Conservation (phyloP, 2,888 invertebrate species). For the Acanthacorydalis orientalis region DNA sequence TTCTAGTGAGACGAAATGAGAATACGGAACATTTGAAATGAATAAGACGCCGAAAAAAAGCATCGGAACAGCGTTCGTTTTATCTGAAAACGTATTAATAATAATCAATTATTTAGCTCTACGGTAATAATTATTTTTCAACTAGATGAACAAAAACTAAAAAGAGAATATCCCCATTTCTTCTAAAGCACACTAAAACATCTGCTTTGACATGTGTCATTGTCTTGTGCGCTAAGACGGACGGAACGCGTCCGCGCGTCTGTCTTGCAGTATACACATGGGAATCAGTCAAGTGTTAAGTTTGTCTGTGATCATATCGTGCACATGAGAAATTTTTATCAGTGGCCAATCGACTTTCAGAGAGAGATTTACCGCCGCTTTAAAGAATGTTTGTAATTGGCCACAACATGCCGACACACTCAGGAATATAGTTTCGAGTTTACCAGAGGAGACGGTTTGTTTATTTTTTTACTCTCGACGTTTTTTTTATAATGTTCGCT, state of each 20-base stretch:
- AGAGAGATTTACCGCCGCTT: slow-evolving; percentile 4
- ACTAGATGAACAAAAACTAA: neutral
- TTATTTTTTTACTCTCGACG: no score
- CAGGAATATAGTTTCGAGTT: no score
- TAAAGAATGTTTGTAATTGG: slow-evolving; percentile 7
- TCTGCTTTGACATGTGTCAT: slow-evolving; percentile 5
- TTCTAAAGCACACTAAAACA: slow-evolving; percentile 4
- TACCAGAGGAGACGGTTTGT: no score
- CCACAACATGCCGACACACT: slow-evolving; percentile 6
- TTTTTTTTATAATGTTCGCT: no score
- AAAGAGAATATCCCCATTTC: slow-evolving; percentile 1
- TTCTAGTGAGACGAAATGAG: no score
- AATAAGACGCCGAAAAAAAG: no score
- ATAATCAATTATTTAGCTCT: neutral
- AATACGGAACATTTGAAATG: no score
- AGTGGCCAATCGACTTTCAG: slow-evolving; percentile 5
- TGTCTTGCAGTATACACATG: no score
- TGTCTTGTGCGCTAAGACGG: no score
- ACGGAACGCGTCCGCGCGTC: no score
- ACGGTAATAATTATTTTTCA: neutral
- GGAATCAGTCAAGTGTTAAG: neutral
- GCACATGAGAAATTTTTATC: slow-evolving; percentile 2
- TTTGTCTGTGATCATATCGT: neutral
- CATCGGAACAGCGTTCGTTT: neutral
- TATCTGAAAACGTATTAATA: neutral